Evolutionary conservation across 2,888 invertebrate genomes (phyloP), one percentile per base, ranked within the genome.

Genomic region (Idaea aversata): DNA sequence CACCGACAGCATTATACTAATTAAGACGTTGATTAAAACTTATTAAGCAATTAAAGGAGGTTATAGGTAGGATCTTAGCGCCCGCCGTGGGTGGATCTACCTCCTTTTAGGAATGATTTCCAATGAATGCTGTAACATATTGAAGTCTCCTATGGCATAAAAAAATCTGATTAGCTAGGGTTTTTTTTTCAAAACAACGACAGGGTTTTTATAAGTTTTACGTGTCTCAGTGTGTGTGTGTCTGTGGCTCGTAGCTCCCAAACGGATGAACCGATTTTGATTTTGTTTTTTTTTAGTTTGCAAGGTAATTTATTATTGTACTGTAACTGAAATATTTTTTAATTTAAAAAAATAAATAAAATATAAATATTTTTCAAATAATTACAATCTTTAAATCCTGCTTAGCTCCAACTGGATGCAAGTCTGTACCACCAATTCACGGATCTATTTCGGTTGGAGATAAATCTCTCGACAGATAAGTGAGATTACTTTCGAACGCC

Each of bases 381-480:
- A 25, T n/a, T n/a, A n/a, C n/a, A n/a, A 25, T 25, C 25, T 25
- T 25, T 2, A 25, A 25, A 25, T 25, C 25, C 25, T 25, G 47
- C 10, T 47, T 47, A 10, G 47, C 10, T 47, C n/a, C 5, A 6
- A 34, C 34, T 16, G 59, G 59, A 25, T 34, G 13, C 4, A 5
- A 5, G 59, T 7, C 47, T 47, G 47, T 59, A 59, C 57, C 60
- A 13, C 13, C 38, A 16, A 36, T 25, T 58, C 61, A 66, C 57
- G 61, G 59, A 15, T 67, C 65, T 69, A 69, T 69, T 67, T 67
- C 64, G 59, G 64, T 65, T 62, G 36, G 59, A 36, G 59, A 64
- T 67, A 58, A 67, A 69, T 67, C 67, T 69, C 65, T 65, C 62
- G 47, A 13, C n/a, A 61, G 65, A 67, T 67, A 65, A 67, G 59